These are phyloP conservation scores for Nannospalax galili DNA, from an alignment of 2,113 vertebrate genomes.

Conservation along the genomic window DNA sequence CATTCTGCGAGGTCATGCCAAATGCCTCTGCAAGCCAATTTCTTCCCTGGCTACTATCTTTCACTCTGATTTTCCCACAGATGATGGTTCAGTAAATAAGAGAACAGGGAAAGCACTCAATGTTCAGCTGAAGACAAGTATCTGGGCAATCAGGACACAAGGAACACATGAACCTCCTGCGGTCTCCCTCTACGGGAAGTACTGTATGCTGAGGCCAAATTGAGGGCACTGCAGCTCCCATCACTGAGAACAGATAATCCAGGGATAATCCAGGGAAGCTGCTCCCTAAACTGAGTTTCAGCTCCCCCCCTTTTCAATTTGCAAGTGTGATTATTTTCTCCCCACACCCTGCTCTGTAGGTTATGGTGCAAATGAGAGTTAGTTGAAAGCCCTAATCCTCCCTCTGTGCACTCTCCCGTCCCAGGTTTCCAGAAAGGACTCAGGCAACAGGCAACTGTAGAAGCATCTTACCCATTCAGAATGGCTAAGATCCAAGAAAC, in stretches of 20 bases:
- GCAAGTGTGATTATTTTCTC: too few relatives aligned
- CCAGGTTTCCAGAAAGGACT: neutral
- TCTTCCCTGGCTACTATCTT: neutral
- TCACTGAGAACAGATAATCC: accelerated
- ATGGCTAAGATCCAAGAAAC: too few relatives aligned
- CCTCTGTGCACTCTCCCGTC: neutral
- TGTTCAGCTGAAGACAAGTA: neutral
- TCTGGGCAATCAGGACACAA: neutral
- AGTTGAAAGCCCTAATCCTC: neutral
- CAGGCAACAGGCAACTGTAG: neutral
- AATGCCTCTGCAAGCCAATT: neutral
- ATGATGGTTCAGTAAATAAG: neutral
- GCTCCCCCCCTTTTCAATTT: too few relatives aligned
- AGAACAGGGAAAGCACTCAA: neutral
- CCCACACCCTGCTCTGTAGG: too few relatives aligned
- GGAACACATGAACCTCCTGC: neutral
- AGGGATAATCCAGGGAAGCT: neutral
- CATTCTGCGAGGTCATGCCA: neutral
- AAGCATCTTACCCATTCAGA: too few relatives aligned
- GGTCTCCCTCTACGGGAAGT: neutral
- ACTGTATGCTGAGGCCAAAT: neutral
- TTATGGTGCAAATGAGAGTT: neutral
- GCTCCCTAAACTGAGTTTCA: neutral
- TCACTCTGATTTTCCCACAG: neutral
- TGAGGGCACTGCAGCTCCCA: neutral